Base-by-base conservation (phyloP, 2,113 vertebrate genomes). In the Podocnemis expansa region DNA sequence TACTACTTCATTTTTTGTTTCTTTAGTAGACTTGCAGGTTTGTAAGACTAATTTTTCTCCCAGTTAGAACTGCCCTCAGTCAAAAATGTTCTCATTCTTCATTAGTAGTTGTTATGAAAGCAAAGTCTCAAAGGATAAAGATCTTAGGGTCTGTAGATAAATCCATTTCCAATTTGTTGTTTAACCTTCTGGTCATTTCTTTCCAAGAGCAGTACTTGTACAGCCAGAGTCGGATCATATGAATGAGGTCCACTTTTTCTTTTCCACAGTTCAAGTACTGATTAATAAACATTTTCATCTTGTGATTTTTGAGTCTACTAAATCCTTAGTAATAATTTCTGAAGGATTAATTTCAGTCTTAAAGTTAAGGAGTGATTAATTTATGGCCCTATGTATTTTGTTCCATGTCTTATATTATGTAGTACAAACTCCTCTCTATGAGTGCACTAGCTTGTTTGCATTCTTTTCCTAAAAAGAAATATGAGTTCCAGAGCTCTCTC, bases 311-410 rank as follows among this genome's bases (percentile, higher is more conserved):
- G 12, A 94, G 47, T 88, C 55, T 14, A 85, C 73, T 89, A 87
- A 91, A 90, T 73, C 76, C 38, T 78, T 63, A 85, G 81, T 29
- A 92, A 81, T 60, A 82, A n/a, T 84, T 95, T 96, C 47, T 84
- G 6, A 8, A 84, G 22, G 43, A 80, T 67, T 87, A 25, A 92
- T 89, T 91, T 95, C 63, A 80, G 79, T 54, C 47, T 93, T 29
- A 70, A 81, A 4, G 6, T 90, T 88, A 52, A 56, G 73, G 79
- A 89, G 14, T 2, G 4, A 79, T 75, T 80, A 90, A 91, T 83
- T 92, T 41, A 76, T 75, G 89, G 3, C 24, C 43, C 75, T 49
- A 11, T 85, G 29, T 19, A 84, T 51, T 25, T 82, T 80, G 34
- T 89, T 76, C 63, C 75, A 78, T 80, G n/a, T 49, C 75, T 70